Evolutionary conservation across 2,797 vertebrate genomes (phyloP), one percentile per base, ranked within the genome.

Genomic region (Choloepus didactylus): DNA sequence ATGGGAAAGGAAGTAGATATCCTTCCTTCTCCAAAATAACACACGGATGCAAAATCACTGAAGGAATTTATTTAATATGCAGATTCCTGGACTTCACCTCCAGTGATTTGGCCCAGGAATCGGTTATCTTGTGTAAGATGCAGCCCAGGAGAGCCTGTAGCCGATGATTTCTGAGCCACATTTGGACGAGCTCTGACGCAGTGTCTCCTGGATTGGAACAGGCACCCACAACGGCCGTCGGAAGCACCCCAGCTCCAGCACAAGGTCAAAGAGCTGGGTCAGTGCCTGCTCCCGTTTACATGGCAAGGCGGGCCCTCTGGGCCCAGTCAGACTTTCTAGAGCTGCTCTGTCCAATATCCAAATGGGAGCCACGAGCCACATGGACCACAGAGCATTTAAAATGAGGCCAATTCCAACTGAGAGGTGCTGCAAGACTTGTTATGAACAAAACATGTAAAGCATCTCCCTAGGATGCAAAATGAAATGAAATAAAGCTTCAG

Each of bases 261-360:
- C 9, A 80, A 80, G 27, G 9, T 6, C 2, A 27, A 41, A 1
- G 6, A 9, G 3, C 4, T 4, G 2, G 54, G 18, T 38, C 51
- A 2, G 2, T 0, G 3, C 46, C 56, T 31, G 5, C 2, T 14
- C 49, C 51, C 23, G 21, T 29, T 54, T 31, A 59, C 44, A 9
- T 1, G 10, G 23, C n/a, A 31, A 14, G 6, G 27, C 19, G 38
- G 10, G n/a, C 29, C 38, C n/a, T 23, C 59, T 64, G 66, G 66
- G 25, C 16, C 2, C 66, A 18, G 46, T 18, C 46, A 23, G 9
- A 44, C 29, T 6, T 16, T 1, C n/a, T 11, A 49, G 35, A 46
- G n/a, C 38, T 11, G 27, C 6, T 2, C 41, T 6, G n/a, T 59
- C 56, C 27, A 14, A 31, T 10, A 10, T 4, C 54, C 5, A 54